Base-by-base conservation (phyloP, 2,888 invertebrate genomes). In the Latheticus oryzae region DNA sequence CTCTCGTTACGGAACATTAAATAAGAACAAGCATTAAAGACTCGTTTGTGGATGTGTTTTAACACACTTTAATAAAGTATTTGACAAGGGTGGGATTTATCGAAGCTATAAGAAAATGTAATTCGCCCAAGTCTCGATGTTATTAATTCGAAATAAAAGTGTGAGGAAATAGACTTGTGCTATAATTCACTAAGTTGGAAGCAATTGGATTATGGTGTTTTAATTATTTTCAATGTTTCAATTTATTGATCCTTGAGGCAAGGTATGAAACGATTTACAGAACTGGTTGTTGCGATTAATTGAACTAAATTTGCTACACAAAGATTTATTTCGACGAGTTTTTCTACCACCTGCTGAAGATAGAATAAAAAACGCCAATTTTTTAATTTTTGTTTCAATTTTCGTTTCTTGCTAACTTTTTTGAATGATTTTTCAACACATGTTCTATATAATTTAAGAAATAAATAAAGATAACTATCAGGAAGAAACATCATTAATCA, bases 41-140 rank as follows among this genome's bases (percentile, higher is more conserved):
- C 51, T 51, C 51, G 51, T 51, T 51, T 38, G 51, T 38, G 51
- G 11, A 38, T 51, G 38, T 51, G 38, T 51, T 51, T 51, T 51
- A 51, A 40, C 51, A 30, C 51, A 51, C 30, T 51, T 38, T 38
- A 38, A 51, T 51, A 28, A 38, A 30, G 51, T 30, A 30, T 51
- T 37, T 40, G 51, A 51, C 51, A 40, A 23, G 12, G 19, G 8
- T 19, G 28, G 51, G 26, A 51, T 51, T 51, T 51, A 51, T 51
- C 5, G 28, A 17, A 21, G 19, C 51, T 21, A 19, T 30, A 38
- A 38, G 51, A 51, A 51, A 51, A 40, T 51, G 51, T 38, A 51
- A 51, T 51, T 51, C 40, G 51, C 38, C 38, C 51, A 11, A 7
- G 11, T 9, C 23, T 17, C 5, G 37, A 50, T 35, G 37, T 38